Evolutionary conservation across 2,113 vertebrate species (phyloP), one percentile per base, ranked within the genome.

Genomic region (Dasypus novemcinctus): DNA sequence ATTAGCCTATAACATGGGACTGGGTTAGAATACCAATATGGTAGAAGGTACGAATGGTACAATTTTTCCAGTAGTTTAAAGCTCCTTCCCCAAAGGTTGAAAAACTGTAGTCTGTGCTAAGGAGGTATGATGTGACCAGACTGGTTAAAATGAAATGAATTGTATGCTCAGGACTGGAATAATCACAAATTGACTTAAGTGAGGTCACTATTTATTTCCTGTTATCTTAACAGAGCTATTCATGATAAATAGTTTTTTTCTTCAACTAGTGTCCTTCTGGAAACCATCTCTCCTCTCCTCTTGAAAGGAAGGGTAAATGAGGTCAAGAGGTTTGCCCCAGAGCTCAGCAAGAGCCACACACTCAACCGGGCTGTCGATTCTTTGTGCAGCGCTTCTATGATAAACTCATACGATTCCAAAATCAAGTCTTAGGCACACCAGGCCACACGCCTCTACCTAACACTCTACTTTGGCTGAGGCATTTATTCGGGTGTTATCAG

Each of bases 171-270:
- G 36, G 27, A 15, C 33, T 64, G 82, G n/a, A 49, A 76, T 61
- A 83, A 88, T 33, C 69, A 89, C 54, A 72, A 8, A 1, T 33
- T 74, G 72, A 74, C 57, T 54, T 91, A 74, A 38, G 10, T 64
- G 69, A 95, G 75, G 81, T 89, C 69, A 61, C 36, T 49, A 89
- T 85, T 95, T 84, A 90, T 63, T 95, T 91, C 21, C 8, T 81
- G 57, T 94, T 69, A 91, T 85, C 79, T 87, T 80, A 80, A 66
- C 71, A 93, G 14, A 71, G 81, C 10, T 80, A 91, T 94, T 92
- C 7, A 59, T 79, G 81, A 41, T 78, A 72, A 86, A 74, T 25
- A 52, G 27, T 52, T 90, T 68, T 91, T 54, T 75, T 90, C 59
- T 95, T 92, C 75, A 36, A 43, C 33, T 79, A 29, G 12, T 13